Evolutionary conservation across 2,113 vertebrate species (phyloP), one percentile per base, ranked within the genome.

Genomic region (Gobiocypris rarus): DNA sequence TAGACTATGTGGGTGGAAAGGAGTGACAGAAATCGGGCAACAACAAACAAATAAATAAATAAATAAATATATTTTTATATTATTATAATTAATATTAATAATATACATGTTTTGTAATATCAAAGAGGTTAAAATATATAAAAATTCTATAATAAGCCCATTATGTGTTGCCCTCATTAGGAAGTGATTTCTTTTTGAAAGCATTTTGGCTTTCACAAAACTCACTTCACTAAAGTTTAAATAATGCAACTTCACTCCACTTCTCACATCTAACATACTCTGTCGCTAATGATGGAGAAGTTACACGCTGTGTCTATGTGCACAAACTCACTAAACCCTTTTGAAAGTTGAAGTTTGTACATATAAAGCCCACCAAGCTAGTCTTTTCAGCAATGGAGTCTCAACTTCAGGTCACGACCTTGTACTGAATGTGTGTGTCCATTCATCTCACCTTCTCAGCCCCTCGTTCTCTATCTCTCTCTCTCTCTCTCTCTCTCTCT

Each of bases 401-500:
- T 71, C 22, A 71, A 73, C 41, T 73, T 73, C 41, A 26, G 38
- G 41, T 73, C 69, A 45, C 13, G 13, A 73, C 69, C 69, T 31
- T 58, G 2, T 10, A 58, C 10, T 76, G 10, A n/a, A 22, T n/a
- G 19, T 54, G 58, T 15, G 34, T 24, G 11, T 31, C 17, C 15
- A 8, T 10, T 52, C 2, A 41, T 77, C 52, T 41, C 52, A 77
- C 0, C 31, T 11, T 13, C 15, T 78, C 13, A 43, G 34, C 75
- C 38, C 11, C 5, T 15, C 1, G 14, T 59, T 77, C 31, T 54
- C 26, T 67, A 0, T 63, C 43, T 61, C 50, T 48, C 34, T 79
- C 13, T 38, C 34, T 52, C 54, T 63, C 31, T 45, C 77, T 65
- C 17, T 31, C 34, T 79, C 7, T 77, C 59, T 34, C 14, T 43